phyloP scores from a whole-genome alignment of 2,113 vertebrate species.

The Phycodurus eques region DNA sequence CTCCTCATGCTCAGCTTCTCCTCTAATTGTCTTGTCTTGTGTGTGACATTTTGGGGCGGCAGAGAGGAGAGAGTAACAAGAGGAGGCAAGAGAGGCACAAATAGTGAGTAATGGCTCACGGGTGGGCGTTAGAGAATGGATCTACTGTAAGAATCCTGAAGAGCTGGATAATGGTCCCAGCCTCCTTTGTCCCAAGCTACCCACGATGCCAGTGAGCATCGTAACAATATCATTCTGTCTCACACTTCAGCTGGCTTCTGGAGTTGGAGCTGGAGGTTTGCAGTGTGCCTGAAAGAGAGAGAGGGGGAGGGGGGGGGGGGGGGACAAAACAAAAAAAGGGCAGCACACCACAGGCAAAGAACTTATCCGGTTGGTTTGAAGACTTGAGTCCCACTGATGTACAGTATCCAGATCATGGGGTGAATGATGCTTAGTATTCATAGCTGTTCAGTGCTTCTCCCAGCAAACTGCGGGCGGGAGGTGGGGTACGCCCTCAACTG shows the following conservation, averaged over 20 bases:
- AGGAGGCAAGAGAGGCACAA: conserved; percentile 48
- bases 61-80: conserved; percentile 26
- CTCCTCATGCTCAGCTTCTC: conserved; percentile 37
- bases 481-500: no score
- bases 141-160: conserved; percentile 59
- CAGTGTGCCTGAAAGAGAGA: neutral
- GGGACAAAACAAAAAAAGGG: neutral
- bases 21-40: conserved; percentile 20
- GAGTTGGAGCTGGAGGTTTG: neutral
- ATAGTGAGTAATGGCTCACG: conserved; percentile 57
- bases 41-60: conserved; percentile 38
- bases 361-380: neutral
- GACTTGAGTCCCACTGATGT: neutral
- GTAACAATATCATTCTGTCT: conserved; percentile 51
- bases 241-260: neutral
- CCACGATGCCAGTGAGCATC: conserved; percentile 44
- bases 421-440: neutral
- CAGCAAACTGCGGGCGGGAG: no score
- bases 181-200: conserved; percentile 31
- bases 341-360: neutral
- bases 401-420: neutral
- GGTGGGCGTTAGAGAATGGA: conserved; percentile 62
- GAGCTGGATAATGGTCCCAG: conserved; percentile 53
- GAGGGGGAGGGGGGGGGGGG: no score
- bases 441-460: neutral